These are phyloP conservation scores for Elegia similella DNA, from an alignment of 2,888 invertebrate species.

Conservation along the genomic window DNA sequence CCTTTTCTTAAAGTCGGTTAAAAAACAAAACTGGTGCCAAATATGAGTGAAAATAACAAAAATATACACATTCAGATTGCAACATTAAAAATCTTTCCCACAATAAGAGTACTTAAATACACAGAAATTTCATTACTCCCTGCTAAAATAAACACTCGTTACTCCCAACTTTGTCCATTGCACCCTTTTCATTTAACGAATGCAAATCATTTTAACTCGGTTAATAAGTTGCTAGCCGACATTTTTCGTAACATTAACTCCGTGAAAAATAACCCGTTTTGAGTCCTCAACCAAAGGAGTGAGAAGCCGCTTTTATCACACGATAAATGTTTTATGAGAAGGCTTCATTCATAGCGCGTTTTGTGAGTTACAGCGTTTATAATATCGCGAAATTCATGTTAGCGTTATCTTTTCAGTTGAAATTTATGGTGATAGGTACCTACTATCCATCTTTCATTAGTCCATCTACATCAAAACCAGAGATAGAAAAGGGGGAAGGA, in stretches of 20 bases:
- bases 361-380: not conserved
- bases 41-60: too few relatives aligned
- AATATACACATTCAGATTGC: too few relatives aligned
- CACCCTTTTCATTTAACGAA: not conserved
- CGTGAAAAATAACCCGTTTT: not conserved
- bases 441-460: too few relatives aligned
- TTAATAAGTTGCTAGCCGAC: conserved; percentile 4
- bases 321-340: conserved; percentile 4
- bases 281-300: not conserved
- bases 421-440: too few relatives aligned
- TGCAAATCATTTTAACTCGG: not conserved
- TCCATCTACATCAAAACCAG: too few relatives aligned
- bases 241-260: conserved; percentile 15
- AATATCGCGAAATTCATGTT: not conserved
- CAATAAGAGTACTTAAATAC: too few relatives aligned
- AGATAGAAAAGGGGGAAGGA: too few relatives aligned
- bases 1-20: too few relatives aligned
- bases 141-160: not conserved
- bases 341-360: not conserved
- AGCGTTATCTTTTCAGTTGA: too few relatives aligned
- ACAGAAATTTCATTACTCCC: too few relatives aligned
- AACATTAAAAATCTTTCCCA: too few relatives aligned
- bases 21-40: too few relatives aligned
- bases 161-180: not conserved
- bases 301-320: conserved; percentile 2